Percentiles rank a stretch among this genome's conserved stretches.
Conservation (phyloP, 2,888 invertebrate genomes). For the Metallyticus violacea region DNA sequence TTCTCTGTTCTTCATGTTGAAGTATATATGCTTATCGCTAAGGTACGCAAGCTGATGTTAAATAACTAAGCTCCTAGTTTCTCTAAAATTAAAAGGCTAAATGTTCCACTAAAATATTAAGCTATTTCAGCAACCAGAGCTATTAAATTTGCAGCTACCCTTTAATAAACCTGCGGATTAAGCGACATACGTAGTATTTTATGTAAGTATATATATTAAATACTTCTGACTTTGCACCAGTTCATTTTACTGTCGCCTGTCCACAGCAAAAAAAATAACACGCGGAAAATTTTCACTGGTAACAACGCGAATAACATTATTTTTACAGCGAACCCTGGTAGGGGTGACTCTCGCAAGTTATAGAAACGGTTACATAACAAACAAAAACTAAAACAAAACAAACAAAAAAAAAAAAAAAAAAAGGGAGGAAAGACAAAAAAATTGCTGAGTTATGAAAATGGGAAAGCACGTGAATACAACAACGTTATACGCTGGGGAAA, state of each 20-base stretch:
- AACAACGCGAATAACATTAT: background rate
- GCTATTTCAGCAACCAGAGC: background rate
- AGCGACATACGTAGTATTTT: background rate
- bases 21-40: no score
- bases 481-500: background rate
- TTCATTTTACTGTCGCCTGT: background rate
- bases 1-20: no score
- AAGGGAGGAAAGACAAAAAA: background rate
- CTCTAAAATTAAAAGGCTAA: background rate
- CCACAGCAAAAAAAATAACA: background rate
- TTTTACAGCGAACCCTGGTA: background rate
- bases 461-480: background rate
- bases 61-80: background rate
- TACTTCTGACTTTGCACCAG: background rate
- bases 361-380: background rate
- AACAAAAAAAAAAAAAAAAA: background rate
- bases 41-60: background rate
- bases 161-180: no score
- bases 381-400: background rate
- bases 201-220: background rate
- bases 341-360: background rate
- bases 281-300: background rate
- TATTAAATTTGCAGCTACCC: background rate
- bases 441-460: conserved; percentile 10
- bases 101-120: background rate